Evolutionary conservation across 2,797 vertebrate species (phyloP).

Genomic region (Sebastes kiyomatsui): DNA sequence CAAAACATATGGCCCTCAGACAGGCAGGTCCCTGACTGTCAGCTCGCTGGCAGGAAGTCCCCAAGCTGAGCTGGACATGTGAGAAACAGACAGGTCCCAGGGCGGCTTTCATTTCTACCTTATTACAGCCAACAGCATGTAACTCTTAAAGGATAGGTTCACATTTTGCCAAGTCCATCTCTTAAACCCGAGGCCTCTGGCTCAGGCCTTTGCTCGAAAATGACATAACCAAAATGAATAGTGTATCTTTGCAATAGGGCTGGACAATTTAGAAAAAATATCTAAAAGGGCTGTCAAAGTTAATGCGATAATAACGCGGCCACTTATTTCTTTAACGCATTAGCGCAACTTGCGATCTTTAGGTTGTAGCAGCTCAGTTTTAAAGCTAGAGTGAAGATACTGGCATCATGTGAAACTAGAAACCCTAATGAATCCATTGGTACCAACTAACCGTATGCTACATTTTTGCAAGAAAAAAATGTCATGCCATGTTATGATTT

Average conservation of each 20-base stretch:
- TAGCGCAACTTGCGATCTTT: no score
- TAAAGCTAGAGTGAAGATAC: no score
- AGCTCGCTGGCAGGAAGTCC: constrained; percentile 18
- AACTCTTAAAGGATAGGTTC: neutral
- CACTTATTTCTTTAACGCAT: no score
- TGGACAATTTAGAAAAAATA: no score
- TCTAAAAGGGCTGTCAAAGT: neutral
- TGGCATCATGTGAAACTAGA: no score
- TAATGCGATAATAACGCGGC: no score
- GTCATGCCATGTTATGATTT: no score
- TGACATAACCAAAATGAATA: neutral
- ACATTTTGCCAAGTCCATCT: neutral
- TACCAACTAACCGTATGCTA: no score
- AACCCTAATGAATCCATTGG: no score
- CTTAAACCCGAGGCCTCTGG: neutral
- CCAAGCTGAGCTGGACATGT: constrained; percentile 25
- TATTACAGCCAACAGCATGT: neutral
- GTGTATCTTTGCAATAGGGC: neutral
- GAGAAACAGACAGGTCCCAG: constrained; percentile 24
- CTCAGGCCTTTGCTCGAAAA: no score
- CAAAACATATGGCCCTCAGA: constrained; percentile 54
- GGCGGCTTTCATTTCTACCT: constrained; percentile 1
- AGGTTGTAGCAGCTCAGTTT: no score
- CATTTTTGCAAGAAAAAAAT: no score
- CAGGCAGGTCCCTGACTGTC: constrained; percentile 41